These are phyloP conservation scores for Nematostella vectensis DNA, from an alignment of 92 coral and sea anemone genomes.

Conservation along the genomic window DNA sequence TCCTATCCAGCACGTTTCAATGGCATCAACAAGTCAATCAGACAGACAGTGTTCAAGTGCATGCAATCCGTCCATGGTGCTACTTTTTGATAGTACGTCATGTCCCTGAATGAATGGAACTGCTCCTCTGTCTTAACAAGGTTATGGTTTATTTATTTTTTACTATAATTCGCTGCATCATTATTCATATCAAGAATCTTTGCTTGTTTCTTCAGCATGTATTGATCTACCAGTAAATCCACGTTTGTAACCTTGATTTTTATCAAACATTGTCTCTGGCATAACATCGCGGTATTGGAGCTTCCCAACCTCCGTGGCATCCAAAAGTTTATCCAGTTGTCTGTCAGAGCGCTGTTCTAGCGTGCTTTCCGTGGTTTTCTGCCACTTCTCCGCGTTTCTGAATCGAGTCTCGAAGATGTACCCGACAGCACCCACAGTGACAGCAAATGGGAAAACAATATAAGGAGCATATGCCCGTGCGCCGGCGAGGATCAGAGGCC, in stretches of 20 bases:
- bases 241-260: conserved; percentile 69
- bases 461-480: conserved; percentile 85
- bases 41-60: too few relatives aligned
- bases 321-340: conserved; percentile 63
- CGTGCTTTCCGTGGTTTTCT: conserved; percentile 74
- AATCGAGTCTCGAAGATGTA: conserved; percentile 76
- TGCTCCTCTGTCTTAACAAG: too few relatives aligned
- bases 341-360: conserved; percentile 82
- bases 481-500: conserved; percentile 71
- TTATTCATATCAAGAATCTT: background rate
- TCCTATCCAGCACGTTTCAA: too few relatives aligned
- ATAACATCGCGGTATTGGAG: conserved; percentile 65
- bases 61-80: too few relatives aligned
- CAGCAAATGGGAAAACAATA: conserved; percentile 83
- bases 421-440: conserved; percentile 80
- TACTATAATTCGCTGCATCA: too few relatives aligned
- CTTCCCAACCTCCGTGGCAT: conserved; percentile 69
- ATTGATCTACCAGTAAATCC: conserved; percentile 73
- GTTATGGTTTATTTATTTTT: too few relatives aligned
- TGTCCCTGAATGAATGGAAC: too few relatives aligned
- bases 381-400: conserved; percentile 72
- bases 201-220: background rate
- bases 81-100: too few relatives aligned
- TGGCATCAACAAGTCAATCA: too few relatives aligned
- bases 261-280: conserved; percentile 85